phyloP scores from a whole-genome alignment of 2,797 vertebrate species.

The Sitta carolinensis region DNA sequence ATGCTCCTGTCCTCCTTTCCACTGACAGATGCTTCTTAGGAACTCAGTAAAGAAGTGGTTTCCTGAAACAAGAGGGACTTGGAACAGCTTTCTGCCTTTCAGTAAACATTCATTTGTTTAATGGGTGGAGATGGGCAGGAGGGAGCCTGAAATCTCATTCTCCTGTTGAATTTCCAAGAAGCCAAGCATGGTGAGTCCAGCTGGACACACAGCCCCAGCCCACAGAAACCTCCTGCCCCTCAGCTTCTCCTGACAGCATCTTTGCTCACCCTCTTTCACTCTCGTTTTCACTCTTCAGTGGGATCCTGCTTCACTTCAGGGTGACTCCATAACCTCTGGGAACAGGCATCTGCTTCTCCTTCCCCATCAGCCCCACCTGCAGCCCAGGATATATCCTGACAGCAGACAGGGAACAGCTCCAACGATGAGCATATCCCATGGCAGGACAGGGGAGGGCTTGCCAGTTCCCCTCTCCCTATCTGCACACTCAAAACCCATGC shows the following conservation, averaged over 20 bases:
- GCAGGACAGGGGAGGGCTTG: not conserved
- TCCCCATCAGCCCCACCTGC: not conserved
- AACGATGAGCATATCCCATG: not conserved
- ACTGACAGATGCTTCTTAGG: not conserved
- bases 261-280: not conserved
- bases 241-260: not conserved
- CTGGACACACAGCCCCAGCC: not conserved
- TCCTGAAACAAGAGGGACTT: constrained; percentile 13
- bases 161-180: constrained; percentile 33
- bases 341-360: not conserved
- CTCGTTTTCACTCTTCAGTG: not conserved
- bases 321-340: not conserved
- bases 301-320: not conserved
- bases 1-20: not conserved
- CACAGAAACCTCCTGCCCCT: not conserved
- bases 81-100: constrained; percentile 23
- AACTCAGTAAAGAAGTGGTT: not conserved
- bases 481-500: not conserved
- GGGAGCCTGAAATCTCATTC: constrained; percentile 22
- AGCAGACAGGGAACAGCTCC: not conserved
- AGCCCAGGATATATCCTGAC: not conserved
- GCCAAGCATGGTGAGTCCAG: not conserved
- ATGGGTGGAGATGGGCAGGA: not conserved
- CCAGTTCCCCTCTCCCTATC: not conserved
- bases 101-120: constrained; percentile 46